Percentiles rank a stretch among this genome's conserved stretches.
These are phyloP conservation scores for Lottia gigantea DNA, from an alignment of 2,888 invertebrate species.

Conservation along the genomic window DNA sequence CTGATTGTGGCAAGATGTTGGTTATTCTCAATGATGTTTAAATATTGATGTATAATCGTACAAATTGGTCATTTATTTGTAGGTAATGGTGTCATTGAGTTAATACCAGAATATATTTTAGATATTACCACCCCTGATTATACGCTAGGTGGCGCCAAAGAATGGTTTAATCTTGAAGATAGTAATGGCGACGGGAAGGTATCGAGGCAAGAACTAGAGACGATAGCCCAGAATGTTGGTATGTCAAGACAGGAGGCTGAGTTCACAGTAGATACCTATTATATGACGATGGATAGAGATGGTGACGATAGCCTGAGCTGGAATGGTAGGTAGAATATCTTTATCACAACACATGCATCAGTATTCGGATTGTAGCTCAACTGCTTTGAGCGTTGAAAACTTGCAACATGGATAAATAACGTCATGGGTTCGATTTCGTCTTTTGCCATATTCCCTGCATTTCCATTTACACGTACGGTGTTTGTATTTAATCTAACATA, in stretches of 20 bases:
- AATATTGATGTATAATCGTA: no score
- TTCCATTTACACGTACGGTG: no score
- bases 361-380: no score
- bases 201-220: constrained; percentile 48
- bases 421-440: no score
- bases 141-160: constrained; percentile 43
- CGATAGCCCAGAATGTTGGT: constrained; percentile 47
- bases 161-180: constrained; percentile 58
- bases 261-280: constrained; percentile 46
- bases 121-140: constrained; percentile 51
- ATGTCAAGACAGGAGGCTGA: constrained; percentile 45
- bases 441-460: no score
- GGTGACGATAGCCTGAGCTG: constrained; percentile 48
- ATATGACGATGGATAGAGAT: constrained; percentile 52
- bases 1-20: no score
- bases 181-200: constrained; percentile 51
- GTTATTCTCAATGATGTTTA: no score
- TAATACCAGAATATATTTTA: constrained; percentile 55
- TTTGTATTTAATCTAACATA: no score
- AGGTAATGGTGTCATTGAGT: constrained; percentile 55
- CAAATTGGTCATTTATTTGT: not conserved
- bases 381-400: no score
- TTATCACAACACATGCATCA: not conserved
- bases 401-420: no score
- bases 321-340: constrained; percentile 42